Percentiles rank a stretch among this genome's conserved stretches.
Conservation (phyloP, 2,888 invertebrate genomes). For the Mechanitis mazaeus region DNA sequence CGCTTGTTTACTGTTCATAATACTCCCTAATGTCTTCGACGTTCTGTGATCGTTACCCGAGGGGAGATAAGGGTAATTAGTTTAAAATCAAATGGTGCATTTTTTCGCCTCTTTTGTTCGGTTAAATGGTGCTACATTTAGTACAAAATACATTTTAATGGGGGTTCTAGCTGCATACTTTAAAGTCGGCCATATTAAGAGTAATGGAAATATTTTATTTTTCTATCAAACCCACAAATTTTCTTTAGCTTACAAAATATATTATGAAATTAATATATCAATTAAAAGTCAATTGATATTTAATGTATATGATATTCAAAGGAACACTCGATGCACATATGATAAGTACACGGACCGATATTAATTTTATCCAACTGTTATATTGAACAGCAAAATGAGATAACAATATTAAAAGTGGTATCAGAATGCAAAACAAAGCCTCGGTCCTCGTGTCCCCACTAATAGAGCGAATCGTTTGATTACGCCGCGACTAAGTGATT, state of each 20-base stretch:
- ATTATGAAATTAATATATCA: no score
- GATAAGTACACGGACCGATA: no score
- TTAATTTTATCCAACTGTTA: no score
- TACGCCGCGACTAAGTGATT: conserved; percentile 68
- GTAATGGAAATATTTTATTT: conserved; percentile 16
- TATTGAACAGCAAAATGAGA: not conserved
- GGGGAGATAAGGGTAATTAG: conserved; percentile 50
- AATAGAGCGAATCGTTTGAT: conserved; percentile 61
- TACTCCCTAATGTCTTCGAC: conserved; percentile 31
- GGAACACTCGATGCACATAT: no score
- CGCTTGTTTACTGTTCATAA: conserved; percentile 23
- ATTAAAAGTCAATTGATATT: no score
- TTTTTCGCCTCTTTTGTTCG: conserved; percentile 58
- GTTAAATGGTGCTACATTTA: conserved; percentile 27
- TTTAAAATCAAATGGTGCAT: conserved; percentile 57
- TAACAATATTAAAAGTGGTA: not conserved
- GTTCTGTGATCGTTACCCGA: conserved; percentile 46
- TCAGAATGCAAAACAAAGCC: conserved; percentile 25
- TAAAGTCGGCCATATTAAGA: not conserved
- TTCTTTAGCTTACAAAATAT: no score
- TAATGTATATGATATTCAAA: no score
- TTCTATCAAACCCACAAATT: no score
- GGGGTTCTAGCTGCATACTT: conserved; percentile 1
- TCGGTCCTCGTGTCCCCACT: conserved; percentile 51
- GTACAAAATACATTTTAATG: conserved; percentile 3